Evolutionary conservation across 2,113 vertebrate genomes (phyloP).

Genomic region (Hydropotes inermis): DNA sequence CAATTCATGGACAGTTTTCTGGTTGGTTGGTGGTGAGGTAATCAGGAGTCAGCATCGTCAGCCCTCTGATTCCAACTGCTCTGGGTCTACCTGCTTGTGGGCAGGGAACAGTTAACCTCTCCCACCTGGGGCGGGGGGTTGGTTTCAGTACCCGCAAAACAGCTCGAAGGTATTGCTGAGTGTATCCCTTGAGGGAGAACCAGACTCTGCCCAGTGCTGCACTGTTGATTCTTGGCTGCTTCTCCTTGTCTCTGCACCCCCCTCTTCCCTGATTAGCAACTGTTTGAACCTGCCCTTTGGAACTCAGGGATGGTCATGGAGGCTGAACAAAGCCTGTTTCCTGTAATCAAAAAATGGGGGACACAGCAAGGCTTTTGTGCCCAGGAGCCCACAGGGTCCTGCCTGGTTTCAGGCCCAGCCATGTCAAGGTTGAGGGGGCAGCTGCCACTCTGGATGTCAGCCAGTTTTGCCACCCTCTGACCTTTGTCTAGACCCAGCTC

Average conservation of each 20-base stretch:
- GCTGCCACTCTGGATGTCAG: too few species aligned
- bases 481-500: not conserved
- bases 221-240: not conserved
- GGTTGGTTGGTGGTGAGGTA: not conserved
- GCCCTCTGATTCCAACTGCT: not conserved
- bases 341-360: not conserved
- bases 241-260: not conserved
- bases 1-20: not conserved
- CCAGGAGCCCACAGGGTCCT: not conserved
- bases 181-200: not conserved
- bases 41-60: not conserved
- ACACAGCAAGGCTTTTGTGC: not conserved
- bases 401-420: not conserved
- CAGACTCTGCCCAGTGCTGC: not conserved
- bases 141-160: not conserved
- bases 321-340: not conserved
- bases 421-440: not conserved
- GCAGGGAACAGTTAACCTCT: not conserved
- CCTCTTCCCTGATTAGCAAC: not conserved
- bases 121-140: not conserved
- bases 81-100: not conserved
- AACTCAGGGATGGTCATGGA: not conserved
- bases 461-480: not conserved
- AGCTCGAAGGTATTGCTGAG: not conserved
- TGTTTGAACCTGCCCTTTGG: not conserved